A percentile compares a stretch with the other conserved stretches of the same genome.
These are phyloP conservation scores for Tamias sibiricus DNA, from an alignment of 2,113 vertebrate species.

Conservation along the genomic window DNA sequence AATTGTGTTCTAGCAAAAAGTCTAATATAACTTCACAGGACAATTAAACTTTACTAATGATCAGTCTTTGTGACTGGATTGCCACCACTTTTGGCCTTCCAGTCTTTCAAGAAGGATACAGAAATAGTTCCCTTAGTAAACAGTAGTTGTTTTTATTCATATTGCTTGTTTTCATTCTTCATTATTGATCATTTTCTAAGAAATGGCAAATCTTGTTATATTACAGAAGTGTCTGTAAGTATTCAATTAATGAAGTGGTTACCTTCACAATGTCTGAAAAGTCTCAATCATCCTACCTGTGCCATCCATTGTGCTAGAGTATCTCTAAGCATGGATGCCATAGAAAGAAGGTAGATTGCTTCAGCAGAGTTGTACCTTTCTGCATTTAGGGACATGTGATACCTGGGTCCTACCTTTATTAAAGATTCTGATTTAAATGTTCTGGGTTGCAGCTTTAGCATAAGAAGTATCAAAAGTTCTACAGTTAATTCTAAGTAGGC, in stretches of 20 bases:
- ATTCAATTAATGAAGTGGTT: neutral
- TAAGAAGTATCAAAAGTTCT: neutral
- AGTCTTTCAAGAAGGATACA: neutral
- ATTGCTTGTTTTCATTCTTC: neutral
- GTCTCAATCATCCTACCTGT: neutral
- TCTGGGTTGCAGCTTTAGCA: neutral
- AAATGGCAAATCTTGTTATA: neutral
- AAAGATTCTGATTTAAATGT: neutral
- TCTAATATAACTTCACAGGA: neutral
- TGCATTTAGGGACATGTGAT: neutral
- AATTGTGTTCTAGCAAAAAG: neutral
- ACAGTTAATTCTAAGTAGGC: neutral
- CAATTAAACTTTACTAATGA: neutral
- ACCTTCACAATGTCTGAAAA: neutral
- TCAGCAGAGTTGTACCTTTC: neutral
- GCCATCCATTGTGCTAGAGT: neutral
- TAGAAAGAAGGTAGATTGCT: neutral
- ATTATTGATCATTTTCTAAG: neutral
- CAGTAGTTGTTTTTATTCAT: neutral
- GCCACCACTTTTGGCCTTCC: neutral
- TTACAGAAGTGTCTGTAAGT: neutral
- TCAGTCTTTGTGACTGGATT: neutral
- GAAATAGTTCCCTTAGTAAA: neutral
- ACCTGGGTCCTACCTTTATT: neutral
- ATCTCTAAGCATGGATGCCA: neutral